Evolutionary conservation across 2,113 vertebrate genomes (phyloP).

Genomic region (Sorex araneus): DNA sequence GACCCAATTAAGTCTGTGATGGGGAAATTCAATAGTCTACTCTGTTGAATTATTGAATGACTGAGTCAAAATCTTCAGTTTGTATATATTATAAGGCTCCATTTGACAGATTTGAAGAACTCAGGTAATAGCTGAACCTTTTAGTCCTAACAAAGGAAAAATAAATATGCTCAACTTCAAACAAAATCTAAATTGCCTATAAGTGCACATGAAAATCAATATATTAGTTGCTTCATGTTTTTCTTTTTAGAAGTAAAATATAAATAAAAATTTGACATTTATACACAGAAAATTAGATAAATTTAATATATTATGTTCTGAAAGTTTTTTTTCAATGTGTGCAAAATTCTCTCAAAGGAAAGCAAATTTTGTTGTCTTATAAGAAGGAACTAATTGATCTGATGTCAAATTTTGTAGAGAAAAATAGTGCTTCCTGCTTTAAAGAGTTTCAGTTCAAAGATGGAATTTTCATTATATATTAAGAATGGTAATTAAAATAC

Average conservation of each 20-base stretch:
- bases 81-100: neutral
- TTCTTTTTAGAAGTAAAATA: slow-evolving; percentile 57
- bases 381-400: slow-evolving; percentile 34
- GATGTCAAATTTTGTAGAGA: neutral
- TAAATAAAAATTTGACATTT: slow-evolving; percentile 51
- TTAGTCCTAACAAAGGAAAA: slow-evolving; percentile 30
- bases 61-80: neutral
- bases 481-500: slow-evolving; percentile 27
- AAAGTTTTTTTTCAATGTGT: neutral
- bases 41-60: neutral
- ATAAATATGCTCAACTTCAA: slow-evolving; percentile 38
- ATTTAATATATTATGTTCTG: slow-evolving; percentile 44
- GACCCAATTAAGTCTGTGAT: neutral
- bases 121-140: neutral
- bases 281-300: slow-evolving; percentile 18
- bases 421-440: neutral
- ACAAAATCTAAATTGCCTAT: slow-evolving; percentile 43
- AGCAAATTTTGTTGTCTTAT: slow-evolving; percentile 27
- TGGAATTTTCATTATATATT: slow-evolving; percentile 11
- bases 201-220: slow-evolving; percentile 35
- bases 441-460: slow-evolving; percentile 32
- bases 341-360: slow-evolving; percentile 48
- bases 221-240: slow-evolving; percentile 54
- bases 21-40: neutral
- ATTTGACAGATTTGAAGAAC: slow-evolving; percentile 28